These are phyloP conservation scores for Pheosia gnoma DNA, from an alignment of 2,888 invertebrate genomes.

Conservation along the genomic window DNA sequence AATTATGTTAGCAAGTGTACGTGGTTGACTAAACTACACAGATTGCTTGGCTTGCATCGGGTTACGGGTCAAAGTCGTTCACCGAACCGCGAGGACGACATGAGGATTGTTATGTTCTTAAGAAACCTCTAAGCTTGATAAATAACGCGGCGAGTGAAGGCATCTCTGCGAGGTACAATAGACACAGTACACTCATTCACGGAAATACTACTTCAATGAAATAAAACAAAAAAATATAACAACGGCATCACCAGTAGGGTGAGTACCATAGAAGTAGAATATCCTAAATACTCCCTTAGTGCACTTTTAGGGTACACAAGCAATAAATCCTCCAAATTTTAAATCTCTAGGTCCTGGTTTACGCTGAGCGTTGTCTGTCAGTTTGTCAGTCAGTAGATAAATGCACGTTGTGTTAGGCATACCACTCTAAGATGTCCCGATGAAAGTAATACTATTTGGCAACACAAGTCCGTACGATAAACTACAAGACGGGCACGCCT, in stretches of 20 bases:
- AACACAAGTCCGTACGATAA: constrained; percentile 2
- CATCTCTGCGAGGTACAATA: background rate
- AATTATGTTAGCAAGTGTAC: constrained; percentile 9
- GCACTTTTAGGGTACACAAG: no score
- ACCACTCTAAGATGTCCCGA: background rate
- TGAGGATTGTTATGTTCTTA: constrained; percentile 30
- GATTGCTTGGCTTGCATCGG: constrained; percentile 19
- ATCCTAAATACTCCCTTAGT: no score
- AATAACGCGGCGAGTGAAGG: background rate
- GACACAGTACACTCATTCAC: no score
- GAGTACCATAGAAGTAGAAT: no score
- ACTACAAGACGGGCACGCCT: constrained; percentile 15
- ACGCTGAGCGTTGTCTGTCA: no score
- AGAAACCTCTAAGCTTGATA: constrained; percentile 17
- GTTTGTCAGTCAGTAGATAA: no score
- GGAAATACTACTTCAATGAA: no score
- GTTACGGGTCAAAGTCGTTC: constrained; percentile 41
- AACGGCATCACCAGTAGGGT: no score
- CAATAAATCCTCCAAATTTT: no score
- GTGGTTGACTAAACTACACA: constrained; percentile 28
- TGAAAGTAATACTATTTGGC: background rate
- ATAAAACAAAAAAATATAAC: no score
- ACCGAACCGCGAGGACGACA: constrained; percentile 24
- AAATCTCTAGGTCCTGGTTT: no score
- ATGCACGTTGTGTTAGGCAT: no score